Base-by-base conservation (phyloP, 2,797 vertebrate species). In the Platalea minor region DNA sequence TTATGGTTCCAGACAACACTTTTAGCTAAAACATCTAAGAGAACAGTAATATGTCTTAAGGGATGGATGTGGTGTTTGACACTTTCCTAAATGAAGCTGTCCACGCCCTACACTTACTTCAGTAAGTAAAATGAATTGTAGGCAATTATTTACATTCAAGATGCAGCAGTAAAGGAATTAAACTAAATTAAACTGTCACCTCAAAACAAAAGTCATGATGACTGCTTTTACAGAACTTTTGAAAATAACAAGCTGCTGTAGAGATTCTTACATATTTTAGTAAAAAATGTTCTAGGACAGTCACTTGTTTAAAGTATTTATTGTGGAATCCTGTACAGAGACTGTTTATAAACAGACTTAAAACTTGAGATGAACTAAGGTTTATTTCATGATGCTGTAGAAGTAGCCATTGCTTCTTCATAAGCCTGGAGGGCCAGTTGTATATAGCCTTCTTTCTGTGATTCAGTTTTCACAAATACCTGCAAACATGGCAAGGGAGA, bases 391-490 rank as follows among this genome's bases (percentile, higher is more conserved):
- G 97, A 98, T 72, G 95, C 92, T 95, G 96, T 97, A 82, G 98
- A 97, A 28, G 98, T 95, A 92, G 95, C 96, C 72, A 97, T 54
- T 35, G 96, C 80, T 97, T 99, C 98, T 91, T 99, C 98, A 18
- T 98, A 98, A 23, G 98, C 98, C 89, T 99, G 99, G 68, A 99
- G 97, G 64, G 99, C 98, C 91, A 99, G 97, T 84, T 99, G 98
- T 61, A 99, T 98, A 81, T 99, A 99, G 60, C 98, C 98, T 29
- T 98, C 98, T 91, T 96, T 99, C 94, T 99, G 98, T 59, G 99
- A 98, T 96, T 99, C 99, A 70, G 97, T 98, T 97, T 98, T 98
- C 75, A 97, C 98, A 92, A 99, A 99, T 46, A 99, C 98, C 99
- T 99, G 89, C 90, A 95, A 56, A 54, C 7, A 1, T 4, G 19